These are phyloP conservation scores for Casuarius casuarius DNA, from an alignment of 2,113 vertebrate genomes.

Conservation along the genomic window DNA sequence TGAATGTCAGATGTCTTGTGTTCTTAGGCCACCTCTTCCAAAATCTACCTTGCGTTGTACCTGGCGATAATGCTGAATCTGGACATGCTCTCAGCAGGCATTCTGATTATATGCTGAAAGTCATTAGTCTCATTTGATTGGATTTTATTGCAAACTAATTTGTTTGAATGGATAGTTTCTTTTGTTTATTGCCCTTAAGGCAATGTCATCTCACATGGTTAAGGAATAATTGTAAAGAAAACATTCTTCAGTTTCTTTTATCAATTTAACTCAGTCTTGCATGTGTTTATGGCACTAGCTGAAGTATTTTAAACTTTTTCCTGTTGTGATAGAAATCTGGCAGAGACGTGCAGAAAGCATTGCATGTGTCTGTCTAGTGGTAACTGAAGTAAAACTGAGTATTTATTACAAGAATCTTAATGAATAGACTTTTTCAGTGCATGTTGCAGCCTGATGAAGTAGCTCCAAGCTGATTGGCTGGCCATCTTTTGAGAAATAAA, in stretches of 20 bases:
- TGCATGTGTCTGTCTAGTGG: slow-evolving; percentile 14
- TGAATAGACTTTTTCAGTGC: neutral
- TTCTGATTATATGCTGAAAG: neutral
- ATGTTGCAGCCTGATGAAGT: slow-evolving; percentile 13
- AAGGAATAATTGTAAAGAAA: neutral
- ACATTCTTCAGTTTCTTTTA: neutral
- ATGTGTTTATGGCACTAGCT: neutral
- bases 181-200: neutral
- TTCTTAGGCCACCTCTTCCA: neutral
- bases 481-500: neutral
- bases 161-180: neutral
- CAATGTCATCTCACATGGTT: neutral
- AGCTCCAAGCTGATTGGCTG: neutral
- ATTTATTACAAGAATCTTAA: neutral
- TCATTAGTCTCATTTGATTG: neutral
- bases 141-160: neutral
- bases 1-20: neutral
- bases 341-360: neutral
- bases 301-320: neutral
- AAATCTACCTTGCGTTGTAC: neutral
- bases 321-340: neutral
- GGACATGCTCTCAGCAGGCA: slow-evolving; percentile 11
- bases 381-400: neutral
- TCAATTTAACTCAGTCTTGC: neutral
- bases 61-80: neutral